phyloP scores from a whole-genome alignment of 2,888 invertebrate species.

The Didymodactylos carnosus region DNA sequence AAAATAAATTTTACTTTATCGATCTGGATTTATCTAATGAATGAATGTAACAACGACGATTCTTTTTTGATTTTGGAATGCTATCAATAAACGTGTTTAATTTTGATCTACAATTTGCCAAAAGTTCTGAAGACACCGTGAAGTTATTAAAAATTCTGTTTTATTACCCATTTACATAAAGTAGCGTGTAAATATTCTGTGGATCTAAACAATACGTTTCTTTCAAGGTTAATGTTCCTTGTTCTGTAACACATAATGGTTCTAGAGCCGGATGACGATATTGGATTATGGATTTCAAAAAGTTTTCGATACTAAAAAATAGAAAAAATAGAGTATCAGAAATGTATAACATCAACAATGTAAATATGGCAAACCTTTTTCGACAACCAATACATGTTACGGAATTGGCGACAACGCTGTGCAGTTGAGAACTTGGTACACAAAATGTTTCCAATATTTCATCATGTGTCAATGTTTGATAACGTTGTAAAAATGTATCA shows the following conservation, averaged over 20 bases:
- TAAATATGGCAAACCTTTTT: not conserved
- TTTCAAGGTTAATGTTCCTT: slow-evolving; percentile 56
- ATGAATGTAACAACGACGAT: slow-evolving; percentile 65
- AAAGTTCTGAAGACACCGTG: no score
- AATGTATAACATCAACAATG: no score
- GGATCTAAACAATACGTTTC: slow-evolving; percentile 59
- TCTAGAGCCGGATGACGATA: slow-evolving; percentile 67
- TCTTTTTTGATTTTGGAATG: slow-evolving; percentile 53
- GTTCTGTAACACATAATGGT: slow-evolving; percentile 55
- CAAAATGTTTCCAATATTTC: not conserved
- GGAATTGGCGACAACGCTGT: not conserved
- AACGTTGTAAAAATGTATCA: not conserved
- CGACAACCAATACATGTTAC: not conserved
- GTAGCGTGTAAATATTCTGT: slow-evolving; percentile 57
- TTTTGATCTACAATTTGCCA: slow-evolving; percentile 25
- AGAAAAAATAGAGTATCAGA: no score
- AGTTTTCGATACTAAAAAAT: slow-evolving; percentile 57
- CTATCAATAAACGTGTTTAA: not conserved
- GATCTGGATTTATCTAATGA: slow-evolving; percentile 48
- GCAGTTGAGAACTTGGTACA: not conserved
- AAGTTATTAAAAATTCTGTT: no score
- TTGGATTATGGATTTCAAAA: slow-evolving; percentile 63
- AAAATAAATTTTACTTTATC: slow-evolving; percentile 30
- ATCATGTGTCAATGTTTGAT: not conserved
- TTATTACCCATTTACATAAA: slow-evolving; percentile 66